Evolutionary conservation across 92 coral and sea anemone species (phyloP).

Genomic region (Siderastrea siderea): DNA sequence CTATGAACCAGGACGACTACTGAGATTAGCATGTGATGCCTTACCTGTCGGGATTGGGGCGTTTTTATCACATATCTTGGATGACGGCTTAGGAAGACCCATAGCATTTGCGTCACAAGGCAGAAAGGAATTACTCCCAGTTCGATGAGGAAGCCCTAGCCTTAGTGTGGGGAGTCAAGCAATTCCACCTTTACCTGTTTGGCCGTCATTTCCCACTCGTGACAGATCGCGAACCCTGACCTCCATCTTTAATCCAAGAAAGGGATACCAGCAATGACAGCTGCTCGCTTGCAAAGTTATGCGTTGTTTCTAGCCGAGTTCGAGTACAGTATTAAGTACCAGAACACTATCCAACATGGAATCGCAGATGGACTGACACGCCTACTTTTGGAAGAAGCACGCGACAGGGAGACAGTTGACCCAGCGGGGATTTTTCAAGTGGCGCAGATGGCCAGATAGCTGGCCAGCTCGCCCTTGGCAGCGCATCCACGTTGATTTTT

Average conservation of each 20-base stretch:
- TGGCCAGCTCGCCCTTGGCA: slow-evolving; percentile 32
- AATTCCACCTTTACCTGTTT: slow-evolving; percentile 47
- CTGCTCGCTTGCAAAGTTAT: too few relatives aligned
- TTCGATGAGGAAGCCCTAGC: slow-evolving; percentile 70
- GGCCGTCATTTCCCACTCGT: slow-evolving; percentile 46
- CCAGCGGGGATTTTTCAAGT: too few relatives aligned
- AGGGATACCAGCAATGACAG: slow-evolving; percentile 75
- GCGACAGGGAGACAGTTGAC: slow-evolving; percentile 5
- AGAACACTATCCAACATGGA: too few relatives aligned
- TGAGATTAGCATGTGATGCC: slow-evolving; percentile 67
- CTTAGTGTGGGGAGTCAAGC: slow-evolving; percentile 67
- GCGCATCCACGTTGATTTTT: slow-evolving; percentile 8
- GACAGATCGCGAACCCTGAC: slow-evolving; percentile 49
- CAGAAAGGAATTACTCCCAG: slow-evolving; percentile 67
- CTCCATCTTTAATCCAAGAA: slow-evolving; percentile 58
- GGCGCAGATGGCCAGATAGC: neutral
- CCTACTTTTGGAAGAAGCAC: slow-evolving; percentile 16
- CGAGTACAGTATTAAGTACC: too few relatives aligned
- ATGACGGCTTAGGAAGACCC: slow-evolving; percentile 15
- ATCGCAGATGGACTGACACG: slow-evolving; percentile 64
- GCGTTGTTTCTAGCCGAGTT: too few relatives aligned
- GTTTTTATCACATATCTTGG: slow-evolving; percentile 45
- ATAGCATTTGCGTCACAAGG: too few relatives aligned
- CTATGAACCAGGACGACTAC: slow-evolving; percentile 60
- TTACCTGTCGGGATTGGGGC: slow-evolving; percentile 72